Evolutionary conservation across 37 sponge, comb jelly and placozoan species (phyloP), one percentile per base, ranked within the genome.

Genomic region (Ianthella basta): DNA sequence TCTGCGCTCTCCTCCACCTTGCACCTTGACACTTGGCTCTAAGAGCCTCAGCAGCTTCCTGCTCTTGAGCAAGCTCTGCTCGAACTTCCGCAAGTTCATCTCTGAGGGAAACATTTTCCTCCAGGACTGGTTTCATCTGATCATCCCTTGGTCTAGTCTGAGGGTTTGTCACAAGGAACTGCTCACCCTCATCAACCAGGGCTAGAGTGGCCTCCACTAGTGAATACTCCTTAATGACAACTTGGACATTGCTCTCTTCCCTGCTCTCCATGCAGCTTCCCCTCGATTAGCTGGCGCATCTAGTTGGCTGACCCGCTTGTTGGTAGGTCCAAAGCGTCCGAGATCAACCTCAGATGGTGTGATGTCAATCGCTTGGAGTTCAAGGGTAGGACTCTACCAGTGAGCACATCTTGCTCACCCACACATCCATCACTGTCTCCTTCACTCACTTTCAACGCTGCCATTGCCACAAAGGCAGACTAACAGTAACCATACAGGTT

Each of bases 201-300:
- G 70, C 29, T 33, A 69, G 35, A 18, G 29, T 69, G 18, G 27
- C 70, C 70, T 69, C 70, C 70, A 69, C 70, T 69, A 30, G 34
- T 16, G 18, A 34, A 33, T 15, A 69, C 35, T 69, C 70, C 29
- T 35, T 69, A 1, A 69, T 35, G 18, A 69, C 35, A 1, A 69
- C 70, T 30, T 69, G 70, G 27, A 69, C 56, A 59, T 81, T 57
- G 36, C 29, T 27, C 59, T 41, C 63, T 24, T 60, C 66, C 30
- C 54, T 23, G 30, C 65, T 44, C 50, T 44, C 35, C 5, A 44
- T 8, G 29, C 32, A 61, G 39, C 25, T 82, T 82, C 3, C 82
- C 65, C n/a, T 82, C 64, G 30, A 82, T 64, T 19, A 82, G 82
- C 82, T 59, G 63, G 18, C 82, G 82, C 23, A 82, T 21, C 65